Conservation (phyloP, 2,888 invertebrate species). For the Alloscopus bannaensis region DNA sequence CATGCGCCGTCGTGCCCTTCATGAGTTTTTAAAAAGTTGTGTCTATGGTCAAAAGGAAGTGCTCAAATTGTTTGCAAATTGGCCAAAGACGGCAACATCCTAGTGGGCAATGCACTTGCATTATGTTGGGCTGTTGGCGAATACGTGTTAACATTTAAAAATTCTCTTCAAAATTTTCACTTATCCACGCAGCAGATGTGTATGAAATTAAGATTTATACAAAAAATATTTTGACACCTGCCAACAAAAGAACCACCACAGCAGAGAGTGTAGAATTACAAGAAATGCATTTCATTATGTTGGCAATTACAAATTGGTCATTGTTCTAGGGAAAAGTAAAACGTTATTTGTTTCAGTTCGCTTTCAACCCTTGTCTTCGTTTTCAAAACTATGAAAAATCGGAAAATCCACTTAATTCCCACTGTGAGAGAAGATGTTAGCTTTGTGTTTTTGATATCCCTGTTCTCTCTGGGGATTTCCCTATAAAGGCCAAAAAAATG, state of each 20-base stretch:
- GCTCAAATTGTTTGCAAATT: slow-evolving; percentile 28
- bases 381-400: slow-evolving; percentile 36
- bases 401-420: slow-evolving; percentile 17
- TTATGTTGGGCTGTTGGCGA: no score
- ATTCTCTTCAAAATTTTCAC: slow-evolving; percentile 1
- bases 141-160: no score
- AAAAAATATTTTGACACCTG: slow-evolving; percentile 36
- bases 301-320: slow-evolving; percentile 37
- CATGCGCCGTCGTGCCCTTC: no score
- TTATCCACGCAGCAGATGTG: background rate
- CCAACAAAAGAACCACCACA: slow-evolving; percentile 37
- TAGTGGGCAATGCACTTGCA: no score
- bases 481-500: no score
- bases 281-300: no score
- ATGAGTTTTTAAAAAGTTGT: no score
- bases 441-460: no score
- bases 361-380: slow-evolving; percentile 21
- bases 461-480: no score
- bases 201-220: background rate
- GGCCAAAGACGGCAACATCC: slow-evolving; percentile 2
- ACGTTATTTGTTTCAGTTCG: slow-evolving; percentile 23
- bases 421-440: no score
- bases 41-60: slow-evolving; percentile 7
- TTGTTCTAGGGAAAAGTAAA: no score
- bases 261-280: no score